Evolutionary conservation across 2,797 vertebrate species (phyloP).

Genomic region (Synanceia verrucosa): DNA sequence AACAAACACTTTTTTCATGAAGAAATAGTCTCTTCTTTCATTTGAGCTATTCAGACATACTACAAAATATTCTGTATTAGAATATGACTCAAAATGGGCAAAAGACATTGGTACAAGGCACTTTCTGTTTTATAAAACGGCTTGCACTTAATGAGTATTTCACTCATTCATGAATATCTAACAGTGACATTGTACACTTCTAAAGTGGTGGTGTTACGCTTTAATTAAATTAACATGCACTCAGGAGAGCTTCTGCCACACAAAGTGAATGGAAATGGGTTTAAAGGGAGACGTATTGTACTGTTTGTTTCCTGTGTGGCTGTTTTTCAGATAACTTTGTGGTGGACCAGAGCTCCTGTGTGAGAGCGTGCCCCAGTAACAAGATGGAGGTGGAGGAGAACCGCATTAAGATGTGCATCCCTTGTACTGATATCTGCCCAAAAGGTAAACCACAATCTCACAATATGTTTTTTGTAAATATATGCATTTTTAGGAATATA

Average conservation of each 20-base stretch:
- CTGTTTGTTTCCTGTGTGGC: constrained; percentile 30
- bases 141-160: neutral
- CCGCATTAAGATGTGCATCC: constrained; percentile 95
- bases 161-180: neutral
- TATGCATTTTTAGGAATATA: too few relatives aligned
- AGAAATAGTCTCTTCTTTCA: too few relatives aligned
- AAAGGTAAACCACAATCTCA: constrained; percentile 86
- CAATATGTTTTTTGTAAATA: too few relatives aligned
- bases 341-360: constrained; percentile 97
- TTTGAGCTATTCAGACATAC: too few relatives aligned
- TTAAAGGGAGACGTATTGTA: constrained; percentile 15
- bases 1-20: too few relatives aligned
- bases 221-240: neutral
- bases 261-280: constrained; percentile 20
- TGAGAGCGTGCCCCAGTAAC: constrained; percentile 96
- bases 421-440: constrained; percentile 97
- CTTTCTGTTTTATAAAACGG: too few relatives aligned
- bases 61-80: too few relatives aligned
- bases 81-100: too few relatives aligned
- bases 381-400: constrained; percentile 99
- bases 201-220: neutral
- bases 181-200: too few relatives aligned
- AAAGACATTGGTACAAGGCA: too few relatives aligned
- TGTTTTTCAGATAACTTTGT: constrained; percentile 94
- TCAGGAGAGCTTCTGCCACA: neutral